Evolutionary conservation across 2,797 vertebrate species (phyloP).

Genomic region (Phoxinus dragarum): DNA sequence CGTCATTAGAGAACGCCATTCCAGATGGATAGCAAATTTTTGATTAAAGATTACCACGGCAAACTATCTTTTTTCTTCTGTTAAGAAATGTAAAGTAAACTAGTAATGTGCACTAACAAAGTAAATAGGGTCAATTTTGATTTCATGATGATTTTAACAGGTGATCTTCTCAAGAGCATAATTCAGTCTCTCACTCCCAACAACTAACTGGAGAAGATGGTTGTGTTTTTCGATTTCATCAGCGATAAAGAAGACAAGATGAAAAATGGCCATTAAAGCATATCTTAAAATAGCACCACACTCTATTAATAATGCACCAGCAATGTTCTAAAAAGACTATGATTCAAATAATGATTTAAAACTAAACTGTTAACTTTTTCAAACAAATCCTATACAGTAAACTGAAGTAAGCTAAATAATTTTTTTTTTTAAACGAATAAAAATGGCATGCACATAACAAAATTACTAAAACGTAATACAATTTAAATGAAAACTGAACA

Average conservation of each 20-base stretch:
- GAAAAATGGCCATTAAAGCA: neutral
- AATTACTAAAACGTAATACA: neutral
- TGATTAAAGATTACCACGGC: too few relatives aligned
- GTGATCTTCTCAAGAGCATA: neutral
- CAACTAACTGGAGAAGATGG: neutral
- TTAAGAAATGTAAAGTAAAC: too few relatives aligned
- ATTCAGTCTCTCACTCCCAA: neutral
- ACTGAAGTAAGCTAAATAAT: neutral
- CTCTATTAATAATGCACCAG: neutral
- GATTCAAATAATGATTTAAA: neutral
- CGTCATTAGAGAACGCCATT: too few relatives aligned
- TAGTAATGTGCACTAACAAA: too few relatives aligned
- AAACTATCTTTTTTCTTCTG: too few relatives aligned
- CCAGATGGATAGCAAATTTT: too few relatives aligned
- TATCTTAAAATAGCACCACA: neutral
- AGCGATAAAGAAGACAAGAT: too few relatives aligned
- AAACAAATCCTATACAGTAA: neutral
- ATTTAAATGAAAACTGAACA: neutral
- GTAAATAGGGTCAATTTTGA: too few relatives aligned
- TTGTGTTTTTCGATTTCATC: neutral
- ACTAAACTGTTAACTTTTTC: neutral
- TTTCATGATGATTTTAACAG: neutral
- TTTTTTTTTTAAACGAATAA: too few relatives aligned
- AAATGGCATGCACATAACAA: neutral
- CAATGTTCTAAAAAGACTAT: neutral